These are phyloP conservation scores for Choloepus hoffmanni DNA, from an alignment of 2,113 vertebrate species.

Conservation along the genomic window DNA sequence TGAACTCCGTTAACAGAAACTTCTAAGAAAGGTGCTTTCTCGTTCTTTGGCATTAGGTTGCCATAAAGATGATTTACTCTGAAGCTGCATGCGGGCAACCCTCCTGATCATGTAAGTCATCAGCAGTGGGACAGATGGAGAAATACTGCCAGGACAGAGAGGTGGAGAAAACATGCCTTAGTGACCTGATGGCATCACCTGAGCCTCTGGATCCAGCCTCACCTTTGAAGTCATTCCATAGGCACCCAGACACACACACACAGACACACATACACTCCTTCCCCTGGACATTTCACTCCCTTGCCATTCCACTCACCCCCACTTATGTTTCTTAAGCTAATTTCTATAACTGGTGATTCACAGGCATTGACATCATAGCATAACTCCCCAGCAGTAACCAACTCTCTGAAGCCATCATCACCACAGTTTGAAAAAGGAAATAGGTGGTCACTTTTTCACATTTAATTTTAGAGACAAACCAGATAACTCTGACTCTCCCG, in stretches of 20 bases:
- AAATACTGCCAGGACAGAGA: background rate
- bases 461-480: background rate
- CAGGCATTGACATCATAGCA: background rate
- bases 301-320: background rate
- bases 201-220: background rate
- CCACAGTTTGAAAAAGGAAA: background rate
- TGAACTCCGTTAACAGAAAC: background rate
- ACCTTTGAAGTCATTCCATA: too few species aligned
- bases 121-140: background rate
- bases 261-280: rapidly evolving
- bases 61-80: background rate
- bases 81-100: background rate
- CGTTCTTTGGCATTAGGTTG: background rate
- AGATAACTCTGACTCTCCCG: background rate
- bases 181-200: background rate
- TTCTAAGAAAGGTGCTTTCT: background rate
- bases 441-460: background rate
- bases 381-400: background rate
- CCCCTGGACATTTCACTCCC: background rate
- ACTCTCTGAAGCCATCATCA: background rate
- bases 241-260: rapidly evolving
- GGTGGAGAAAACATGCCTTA: rapidly evolving
- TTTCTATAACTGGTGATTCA: conserved; percentile 36
- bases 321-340: background rate
- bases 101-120: background rate